Conservation (phyloP, 2,113 vertebrate species). For the Chaetops frenatus region DNA sequence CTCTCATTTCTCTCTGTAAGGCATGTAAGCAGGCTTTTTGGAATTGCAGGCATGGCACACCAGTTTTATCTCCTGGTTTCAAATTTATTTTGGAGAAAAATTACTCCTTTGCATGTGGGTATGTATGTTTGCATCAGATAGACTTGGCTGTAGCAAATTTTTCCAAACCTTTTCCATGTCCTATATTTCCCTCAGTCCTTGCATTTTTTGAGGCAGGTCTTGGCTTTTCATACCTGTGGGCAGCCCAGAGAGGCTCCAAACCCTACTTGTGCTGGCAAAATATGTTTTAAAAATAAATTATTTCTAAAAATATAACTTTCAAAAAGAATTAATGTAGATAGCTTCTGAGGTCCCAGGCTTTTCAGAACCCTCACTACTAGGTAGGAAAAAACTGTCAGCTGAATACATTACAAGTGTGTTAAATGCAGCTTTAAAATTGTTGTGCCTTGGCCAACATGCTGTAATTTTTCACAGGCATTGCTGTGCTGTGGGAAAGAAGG, state of each 20-base stretch:
- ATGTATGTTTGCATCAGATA: not conserved
- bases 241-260: not conserved
- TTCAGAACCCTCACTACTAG: not conserved
- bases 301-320: not conserved
- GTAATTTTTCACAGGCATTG: not conserved
- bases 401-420: not conserved
- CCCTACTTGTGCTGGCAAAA: not conserved
- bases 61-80: not conserved
- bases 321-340: not conserved
- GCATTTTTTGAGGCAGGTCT: not conserved
- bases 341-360: not conserved
- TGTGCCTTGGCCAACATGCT: not conserved
- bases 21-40: not conserved
- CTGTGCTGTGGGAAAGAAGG: not conserved
- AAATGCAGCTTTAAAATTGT: slow-evolving; percentile 3
- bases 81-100: not conserved
- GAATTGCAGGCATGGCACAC: not conserved
- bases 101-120: not conserved
- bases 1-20: not conserved
- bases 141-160: not conserved
- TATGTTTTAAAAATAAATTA: not conserved
- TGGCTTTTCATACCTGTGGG: not conserved
- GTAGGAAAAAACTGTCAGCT: not conserved
- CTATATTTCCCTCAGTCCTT: not conserved
- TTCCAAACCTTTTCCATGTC: not conserved